These are phyloP conservation scores for Pilophorus perplexus DNA, from an alignment of 2,888 invertebrate species.

Conservation along the genomic window DNA sequence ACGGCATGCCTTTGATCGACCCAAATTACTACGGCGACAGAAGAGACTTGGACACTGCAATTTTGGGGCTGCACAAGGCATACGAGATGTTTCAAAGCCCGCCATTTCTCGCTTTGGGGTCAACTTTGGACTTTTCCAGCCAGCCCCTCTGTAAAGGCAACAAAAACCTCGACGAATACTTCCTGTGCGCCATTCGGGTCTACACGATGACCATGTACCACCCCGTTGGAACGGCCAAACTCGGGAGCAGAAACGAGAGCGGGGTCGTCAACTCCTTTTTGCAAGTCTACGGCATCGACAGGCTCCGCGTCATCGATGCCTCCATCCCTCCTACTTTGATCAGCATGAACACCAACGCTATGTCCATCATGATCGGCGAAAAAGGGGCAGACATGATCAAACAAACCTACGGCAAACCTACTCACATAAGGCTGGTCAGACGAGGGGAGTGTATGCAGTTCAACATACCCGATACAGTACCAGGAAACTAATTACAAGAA, in stretches of 20 bases:
- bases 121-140: conserved; percentile 48
- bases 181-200: conserved; percentile 67
- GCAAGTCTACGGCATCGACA: conserved; percentile 60
- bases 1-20: conserved; percentile 62
- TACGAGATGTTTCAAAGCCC: conserved; percentile 60
- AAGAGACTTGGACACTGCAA: conserved; percentile 61
- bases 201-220: conserved; percentile 64
- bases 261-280: conserved; percentile 62
- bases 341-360: conserved; percentile 69
- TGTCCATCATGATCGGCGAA: conserved; percentile 69
- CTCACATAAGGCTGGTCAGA: too few species aligned
- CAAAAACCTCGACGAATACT: conserved; percentile 59
- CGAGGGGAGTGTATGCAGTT: too few species aligned
- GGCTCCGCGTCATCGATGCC: conserved; percentile 65
- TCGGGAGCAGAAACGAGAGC: conserved; percentile 62
- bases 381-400: conserved; percentile 67
- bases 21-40: conserved; percentile 66
- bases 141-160: conserved; percentile 57
- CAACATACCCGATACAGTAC: too few species aligned
- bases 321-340: conserved; percentile 68
- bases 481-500: too few species aligned
- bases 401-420: too few species aligned
- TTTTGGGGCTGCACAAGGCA: conserved; percentile 59
- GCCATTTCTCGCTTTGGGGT: conserved; percentile 62
- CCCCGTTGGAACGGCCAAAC: conserved; percentile 67